phyloP scores from a whole-genome alignment of 2,797 vertebrate genomes.

The Enteromius thamalakanensis region DNA sequence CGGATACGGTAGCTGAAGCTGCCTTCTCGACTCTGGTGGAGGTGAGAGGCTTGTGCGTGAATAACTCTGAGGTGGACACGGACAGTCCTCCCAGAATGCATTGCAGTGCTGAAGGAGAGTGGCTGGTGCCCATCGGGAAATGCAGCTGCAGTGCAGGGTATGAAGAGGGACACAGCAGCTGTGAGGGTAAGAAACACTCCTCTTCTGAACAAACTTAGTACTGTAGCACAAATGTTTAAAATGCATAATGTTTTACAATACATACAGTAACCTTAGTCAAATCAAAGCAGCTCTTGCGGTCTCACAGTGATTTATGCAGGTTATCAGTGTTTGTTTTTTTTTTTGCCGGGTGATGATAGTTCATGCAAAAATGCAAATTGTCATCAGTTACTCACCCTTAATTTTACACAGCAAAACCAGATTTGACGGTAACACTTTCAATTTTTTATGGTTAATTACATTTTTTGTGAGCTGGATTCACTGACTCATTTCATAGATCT shows the following conservation, averaged over 20 bases:
- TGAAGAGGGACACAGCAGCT: slow-evolving; percentile 90
- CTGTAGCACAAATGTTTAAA: background rate
- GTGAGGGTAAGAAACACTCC: slow-evolving; percentile 83
- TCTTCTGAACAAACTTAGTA: background rate
- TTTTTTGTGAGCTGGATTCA: background rate
- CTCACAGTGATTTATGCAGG: background rate
- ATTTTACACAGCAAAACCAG: background rate
- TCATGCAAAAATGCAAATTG: background rate
- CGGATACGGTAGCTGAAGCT: slow-evolving; percentile 89
- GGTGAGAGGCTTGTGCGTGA: slow-evolving; percentile 88
- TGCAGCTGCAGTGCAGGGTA: slow-evolving; percentile 93
- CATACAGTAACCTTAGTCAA: background rate
- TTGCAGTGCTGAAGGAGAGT: slow-evolving; percentile 94
- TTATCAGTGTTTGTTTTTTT: background rate
- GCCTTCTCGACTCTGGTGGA: slow-evolving; percentile 93
- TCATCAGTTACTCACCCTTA: background rate
- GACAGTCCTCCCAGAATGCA: slow-evolving; percentile 94
- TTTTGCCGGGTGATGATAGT: background rate
- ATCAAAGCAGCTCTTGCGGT: background rate
- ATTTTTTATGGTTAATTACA: too few relatives aligned
- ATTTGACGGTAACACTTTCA: too few relatives aligned
- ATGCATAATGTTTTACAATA: background rate
- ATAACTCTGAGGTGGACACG: slow-evolving; percentile 87
- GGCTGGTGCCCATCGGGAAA: slow-evolving; percentile 93
- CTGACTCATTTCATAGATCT: background rate